phyloP scores from a whole-genome alignment of 2,113 vertebrate genomes.

The Malaclemys terrapin region DNA sequence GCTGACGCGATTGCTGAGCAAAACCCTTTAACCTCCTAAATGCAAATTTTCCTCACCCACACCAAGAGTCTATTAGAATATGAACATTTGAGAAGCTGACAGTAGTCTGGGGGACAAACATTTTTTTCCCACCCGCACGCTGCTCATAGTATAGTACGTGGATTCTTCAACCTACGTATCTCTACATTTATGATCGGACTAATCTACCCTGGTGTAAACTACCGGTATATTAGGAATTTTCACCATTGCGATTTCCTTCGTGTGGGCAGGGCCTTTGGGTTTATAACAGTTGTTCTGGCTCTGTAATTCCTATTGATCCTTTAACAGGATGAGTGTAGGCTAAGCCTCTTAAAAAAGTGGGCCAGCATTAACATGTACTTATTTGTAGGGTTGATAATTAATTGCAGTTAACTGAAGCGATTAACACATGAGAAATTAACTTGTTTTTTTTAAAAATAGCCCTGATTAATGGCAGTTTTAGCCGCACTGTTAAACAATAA shows the following conservation, averaged over 20 bases:
- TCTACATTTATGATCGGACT: constrained; percentile 21
- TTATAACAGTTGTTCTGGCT: not conserved
- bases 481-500: no score
- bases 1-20: not conserved
- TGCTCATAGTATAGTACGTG: not conserved
- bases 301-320: not conserved
- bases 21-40: not conserved
- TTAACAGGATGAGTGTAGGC: not conserved
- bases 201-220: not conserved
- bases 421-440: no score
- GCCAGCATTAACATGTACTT: not conserved
- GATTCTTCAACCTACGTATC: not conserved
- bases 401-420: no score
- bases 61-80: not conserved
- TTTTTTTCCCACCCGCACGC: not conserved
- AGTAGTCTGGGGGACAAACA: not conserved
- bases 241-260: not conserved
- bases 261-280: constrained; percentile 10
- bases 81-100: not conserved
- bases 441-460: no score
- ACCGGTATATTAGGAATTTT: not conserved
- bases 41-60: not conserved
- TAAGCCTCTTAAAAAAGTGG: not conserved
- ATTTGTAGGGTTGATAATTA: not conserved
- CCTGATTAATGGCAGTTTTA: no score